Evolutionary conservation across 1,140 invertebrate species (phyloP).

Genomic region (Latrodectus geometricus): DNA sequence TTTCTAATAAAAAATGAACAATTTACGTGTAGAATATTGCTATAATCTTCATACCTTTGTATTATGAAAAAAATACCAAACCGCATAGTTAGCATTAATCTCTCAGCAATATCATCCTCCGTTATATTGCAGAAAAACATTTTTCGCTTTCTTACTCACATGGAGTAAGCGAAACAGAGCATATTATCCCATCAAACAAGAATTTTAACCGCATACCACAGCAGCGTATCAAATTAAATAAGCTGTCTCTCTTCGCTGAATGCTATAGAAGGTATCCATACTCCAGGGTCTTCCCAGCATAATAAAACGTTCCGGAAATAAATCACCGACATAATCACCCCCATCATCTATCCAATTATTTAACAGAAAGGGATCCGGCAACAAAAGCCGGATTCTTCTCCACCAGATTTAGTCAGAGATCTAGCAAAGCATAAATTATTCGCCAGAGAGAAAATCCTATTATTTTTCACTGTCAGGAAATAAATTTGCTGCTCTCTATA

Average conservation of each 20-base stretch:
- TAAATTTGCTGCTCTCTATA: neutral
- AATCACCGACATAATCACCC: conserved; percentile 14
- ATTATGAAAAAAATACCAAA: too few relatives aligned
- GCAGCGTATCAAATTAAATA: neutral
- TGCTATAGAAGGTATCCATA: neutral
- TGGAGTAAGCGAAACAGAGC: neutral
- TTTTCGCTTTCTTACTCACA: too few relatives aligned
- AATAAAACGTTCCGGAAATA: conserved; percentile 11
- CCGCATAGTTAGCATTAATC: too few relatives aligned
- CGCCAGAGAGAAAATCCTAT: neutral
- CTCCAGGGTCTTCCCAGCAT: neutral
- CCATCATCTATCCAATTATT: conserved; percentile 20
- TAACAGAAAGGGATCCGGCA: conserved; percentile 3
- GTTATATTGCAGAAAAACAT: too few relatives aligned
- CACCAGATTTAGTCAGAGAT: conserved; percentile 9
- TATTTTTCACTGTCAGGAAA: conserved; percentile 3
- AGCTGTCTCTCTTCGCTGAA: neutral
- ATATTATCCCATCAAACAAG: neutral
- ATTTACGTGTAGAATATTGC: too few relatives aligned
- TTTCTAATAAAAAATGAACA: too few relatives aligned
- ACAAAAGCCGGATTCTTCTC: conserved; percentile 2
- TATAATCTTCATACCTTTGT: too few relatives aligned
- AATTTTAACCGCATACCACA: neutral
- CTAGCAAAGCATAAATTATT: conserved; percentile 16
- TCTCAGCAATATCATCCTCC: too few relatives aligned